phyloP scores from a whole-genome alignment of 2,888 invertebrate species.

The Acanthosepion lycidas region DNA sequence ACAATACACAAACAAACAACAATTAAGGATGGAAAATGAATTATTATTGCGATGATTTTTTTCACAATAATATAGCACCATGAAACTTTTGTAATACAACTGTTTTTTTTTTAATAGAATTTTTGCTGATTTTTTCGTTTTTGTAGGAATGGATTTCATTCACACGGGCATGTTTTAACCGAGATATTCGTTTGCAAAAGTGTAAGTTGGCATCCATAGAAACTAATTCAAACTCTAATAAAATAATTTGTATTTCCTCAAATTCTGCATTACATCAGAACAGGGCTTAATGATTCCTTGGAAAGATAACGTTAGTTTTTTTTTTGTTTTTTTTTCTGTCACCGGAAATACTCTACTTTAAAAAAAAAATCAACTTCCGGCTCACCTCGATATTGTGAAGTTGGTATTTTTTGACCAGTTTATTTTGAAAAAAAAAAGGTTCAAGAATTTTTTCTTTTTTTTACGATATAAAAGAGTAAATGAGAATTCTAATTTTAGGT shows the following conservation, averaged over 20 bases:
- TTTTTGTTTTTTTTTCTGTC: neutral
- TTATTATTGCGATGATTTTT: neutral
- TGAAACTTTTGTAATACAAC: neutral
- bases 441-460: too few relatives aligned
- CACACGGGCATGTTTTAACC: neutral
- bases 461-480: too few relatives aligned
- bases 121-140: neutral
- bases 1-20: neutral
- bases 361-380: neutral
- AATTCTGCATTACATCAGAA: neutral
- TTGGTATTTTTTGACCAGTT: neutral
- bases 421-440: too few relatives aligned
- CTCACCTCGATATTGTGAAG: neutral
- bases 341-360: neutral
- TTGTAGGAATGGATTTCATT: neutral
- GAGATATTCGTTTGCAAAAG: neutral
- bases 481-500: too few relatives aligned
- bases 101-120: neutral
- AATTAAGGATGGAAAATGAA: constrained; percentile 33
- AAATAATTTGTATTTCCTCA: neutral
- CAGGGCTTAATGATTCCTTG: neutral
- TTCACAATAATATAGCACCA: neutral
- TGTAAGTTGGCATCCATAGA: neutral
- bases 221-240: neutral
- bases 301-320: too few relatives aligned